Conservation (phyloP, 1,140 invertebrate genomes). For the Cyphomyrmex costatus region DNA sequence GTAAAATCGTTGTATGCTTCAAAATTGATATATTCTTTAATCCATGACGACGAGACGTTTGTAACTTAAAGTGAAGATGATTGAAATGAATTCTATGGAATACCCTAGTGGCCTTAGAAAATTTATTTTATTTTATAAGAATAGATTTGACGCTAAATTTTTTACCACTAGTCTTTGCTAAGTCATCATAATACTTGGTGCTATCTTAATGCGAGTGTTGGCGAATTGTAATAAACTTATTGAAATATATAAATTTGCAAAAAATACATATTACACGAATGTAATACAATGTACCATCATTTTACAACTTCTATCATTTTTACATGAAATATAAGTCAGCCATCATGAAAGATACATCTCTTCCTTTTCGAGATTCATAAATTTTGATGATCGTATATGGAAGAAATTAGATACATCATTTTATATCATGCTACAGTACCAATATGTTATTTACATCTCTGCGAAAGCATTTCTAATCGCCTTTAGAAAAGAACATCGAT, state of each 20-base stretch:
- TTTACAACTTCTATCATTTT: constrained; percentile 16
- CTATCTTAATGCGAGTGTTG: constrained; percentile 42
- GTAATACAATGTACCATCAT: constrained; percentile 16
- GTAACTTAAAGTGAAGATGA: constrained; percentile 38
- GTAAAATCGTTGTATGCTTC: not conserved
- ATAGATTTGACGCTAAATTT: constrained; percentile 53
- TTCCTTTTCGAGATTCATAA: not conserved
- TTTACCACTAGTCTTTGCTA: constrained; percentile 34
- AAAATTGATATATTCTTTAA: constrained; percentile 21
- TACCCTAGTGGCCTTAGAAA: constrained; percentile 77
- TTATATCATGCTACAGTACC: constrained; percentile 28
- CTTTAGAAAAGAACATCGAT: constrained; percentile 3
- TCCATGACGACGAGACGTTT: constrained; percentile 15
- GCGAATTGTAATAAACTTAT: constrained; percentile 11
- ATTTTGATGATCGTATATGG: not conserved
- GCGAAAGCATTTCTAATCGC: constrained; percentile 2
- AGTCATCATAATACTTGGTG: constrained; percentile 43
- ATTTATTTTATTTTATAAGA: constrained; percentile 70
- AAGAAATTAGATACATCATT: constrained; percentile 30
- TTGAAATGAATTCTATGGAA: constrained; percentile 56
- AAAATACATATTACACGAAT: constrained; percentile 1
- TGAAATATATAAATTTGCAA: constrained; percentile 21
- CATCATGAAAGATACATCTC: not conserved
- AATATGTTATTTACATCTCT: constrained; percentile 7
- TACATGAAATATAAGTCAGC: not conserved